Conservation (phyloP, 1,140 invertebrate species). For the Hyposmocoma kahamanoa region DNA sequence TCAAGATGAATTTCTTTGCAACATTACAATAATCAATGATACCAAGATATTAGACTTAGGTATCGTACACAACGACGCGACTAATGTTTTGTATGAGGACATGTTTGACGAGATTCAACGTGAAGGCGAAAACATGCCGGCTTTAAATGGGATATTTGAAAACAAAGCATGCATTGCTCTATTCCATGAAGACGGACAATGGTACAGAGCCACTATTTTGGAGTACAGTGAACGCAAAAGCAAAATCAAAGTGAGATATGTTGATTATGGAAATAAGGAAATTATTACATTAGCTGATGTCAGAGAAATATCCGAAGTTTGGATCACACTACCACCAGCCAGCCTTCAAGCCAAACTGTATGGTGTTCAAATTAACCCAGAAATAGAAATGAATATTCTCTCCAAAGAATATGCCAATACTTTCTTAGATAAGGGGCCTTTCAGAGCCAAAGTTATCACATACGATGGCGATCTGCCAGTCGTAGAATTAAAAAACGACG, state of each 20-base stretch:
- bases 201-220: slow-evolving; percentile 54
- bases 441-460: slow-evolving; percentile 35
- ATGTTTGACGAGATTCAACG: slow-evolving; percentile 42
- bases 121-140: slow-evolving; percentile 22
- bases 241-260: slow-evolving; percentile 51
- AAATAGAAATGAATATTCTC: slow-evolving; percentile 25
- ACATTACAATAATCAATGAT: slow-evolving; percentile 42
- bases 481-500: slow-evolving; percentile 42
- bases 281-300: slow-evolving; percentile 38
- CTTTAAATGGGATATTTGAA: slow-evolving; percentile 47
- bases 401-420: slow-evolving; percentile 27
- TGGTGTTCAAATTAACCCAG: slow-evolving; percentile 36
- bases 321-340: slow-evolving; percentile 33
- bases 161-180: slow-evolving; percentile 58
- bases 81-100: slow-evolving; percentile 27
- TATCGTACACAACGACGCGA: slow-evolving; percentile 36
- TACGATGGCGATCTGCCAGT: slow-evolving; percentile 21
- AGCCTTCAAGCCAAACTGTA: slow-evolving; percentile 38
- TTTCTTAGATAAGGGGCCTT: slow-evolving; percentile 49
- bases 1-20: slow-evolving; percentile 37
- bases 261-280: slow-evolving; percentile 61
- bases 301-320: slow-evolving; percentile 46
- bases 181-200: slow-evolving; percentile 43
- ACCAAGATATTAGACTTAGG: slow-evolving; percentile 35
- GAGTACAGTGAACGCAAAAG: slow-evolving; percentile 44